Evolutionary conservation across 2,113 vertebrate species (phyloP), one percentile per base, ranked within the genome.

Genomic region (Amphilophus citrinellus): DNA sequence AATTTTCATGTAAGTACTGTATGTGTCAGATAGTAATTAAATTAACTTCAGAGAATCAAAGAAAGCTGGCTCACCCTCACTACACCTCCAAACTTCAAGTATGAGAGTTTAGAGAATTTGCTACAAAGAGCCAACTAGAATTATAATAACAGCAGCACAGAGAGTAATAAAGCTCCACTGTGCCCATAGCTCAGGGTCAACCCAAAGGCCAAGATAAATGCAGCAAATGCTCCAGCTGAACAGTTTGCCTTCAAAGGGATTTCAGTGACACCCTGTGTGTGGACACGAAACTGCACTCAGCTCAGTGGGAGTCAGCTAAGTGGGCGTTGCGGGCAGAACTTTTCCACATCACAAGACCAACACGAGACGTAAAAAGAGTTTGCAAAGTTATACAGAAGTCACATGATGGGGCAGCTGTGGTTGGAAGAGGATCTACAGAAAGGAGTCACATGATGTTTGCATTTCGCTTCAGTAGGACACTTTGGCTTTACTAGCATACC

Each of bases 241-340:
- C 66, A 73, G 17, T 53, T 73, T 53, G 1, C 1, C 30, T 78
- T 56, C 6, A 44, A 18, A 17, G 20, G 10, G 42, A 17, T 77
- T 53, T 32, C 61, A 39, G 86, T 6, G 93, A 61, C 95, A 39
- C 82, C 91, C 27, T 50, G 88, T 91, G 95, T 32, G 2, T 2
- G 27, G 10, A 27, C 9, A 10, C 10, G 6, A 78, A 66, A 89
- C n/a, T 92, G 83, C 85, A 61, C 32, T 73, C 47, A 56, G 17
- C 10, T 56, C 47, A 56, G 47, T 73, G 24, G 32, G 66, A 71
- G 24, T 7, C 18, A 30, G 44, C 15, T 50, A 30, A 71, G 44
- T 20, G 44, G 6, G 17, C 44, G 50, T 71, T 71, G 27, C 65
- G 18, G 42, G 24, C 10, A 53, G 24, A 50, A 53, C 10, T 35